Conservation (phyloP, 2,113 vertebrate species). For the Alosa alosa region DNA sequence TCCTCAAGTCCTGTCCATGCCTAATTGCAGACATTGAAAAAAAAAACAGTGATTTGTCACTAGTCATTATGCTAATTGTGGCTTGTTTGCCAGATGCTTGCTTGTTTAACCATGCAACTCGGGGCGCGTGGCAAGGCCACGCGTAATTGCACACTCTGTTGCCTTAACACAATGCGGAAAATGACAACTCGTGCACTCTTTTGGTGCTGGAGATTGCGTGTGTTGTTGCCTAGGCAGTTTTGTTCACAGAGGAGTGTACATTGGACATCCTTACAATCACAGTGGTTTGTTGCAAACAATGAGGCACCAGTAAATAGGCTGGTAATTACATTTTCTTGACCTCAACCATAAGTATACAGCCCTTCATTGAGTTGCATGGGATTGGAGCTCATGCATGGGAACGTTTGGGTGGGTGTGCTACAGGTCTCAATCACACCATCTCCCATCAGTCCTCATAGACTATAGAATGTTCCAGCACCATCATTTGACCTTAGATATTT, state of each 20-base stretch:
- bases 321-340: not conserved
- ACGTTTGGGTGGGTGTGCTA: not conserved
- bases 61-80: conserved; percentile 55
- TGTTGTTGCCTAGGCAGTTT: conserved; percentile 19
- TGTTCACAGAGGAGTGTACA: not conserved
- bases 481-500: no score
- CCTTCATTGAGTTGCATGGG: not conserved
- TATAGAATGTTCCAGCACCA: not conserved
- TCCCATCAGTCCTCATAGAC: not conserved
- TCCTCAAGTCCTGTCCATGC: conserved; percentile 30
- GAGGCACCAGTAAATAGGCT: not conserved
- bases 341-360: not conserved
- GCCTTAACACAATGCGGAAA: conserved; percentile 38
- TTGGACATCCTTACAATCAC: not conserved
- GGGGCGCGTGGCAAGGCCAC: conserved; percentile 22
- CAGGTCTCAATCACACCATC: not conserved
- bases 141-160: conserved; percentile 41
- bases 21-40: conserved; percentile 42
- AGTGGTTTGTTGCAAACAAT: conserved; percentile 12
- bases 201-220: conserved; percentile 22
- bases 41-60: conserved; percentile 42
- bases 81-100: conserved; percentile 51
- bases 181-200: conserved; percentile 32
- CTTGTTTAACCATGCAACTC: conserved; percentile 43
- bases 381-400: no score